Base-by-base conservation (phyloP, 2,888 invertebrate species). In the Phyllotreta striolata region DNA sequence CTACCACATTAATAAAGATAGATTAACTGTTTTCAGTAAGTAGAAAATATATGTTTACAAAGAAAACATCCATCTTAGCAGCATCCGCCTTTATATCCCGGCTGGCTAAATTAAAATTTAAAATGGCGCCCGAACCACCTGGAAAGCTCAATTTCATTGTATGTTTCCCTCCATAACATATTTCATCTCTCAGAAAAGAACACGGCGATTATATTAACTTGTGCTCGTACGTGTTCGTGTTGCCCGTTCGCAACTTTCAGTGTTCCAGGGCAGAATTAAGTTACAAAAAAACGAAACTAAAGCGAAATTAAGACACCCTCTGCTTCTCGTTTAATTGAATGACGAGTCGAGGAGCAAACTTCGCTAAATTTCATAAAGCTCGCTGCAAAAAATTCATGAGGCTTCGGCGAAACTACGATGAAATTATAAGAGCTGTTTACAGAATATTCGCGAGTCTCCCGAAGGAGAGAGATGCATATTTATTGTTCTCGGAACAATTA, bases 151-250 rank as follows among this genome's bases (percentile, higher is more conserved):
- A 49, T 49, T 49, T 35, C 34, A n/a, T 49, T 49, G 5, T n/a
- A 35, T 49, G 49, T 49, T 49, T n/a, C 49, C 34, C 35, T 49
- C 49, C 49, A 49, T 49, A 12, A 49, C 49, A 49, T 14, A 49
- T 49, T 49, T 49, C 24, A 24, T 24, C 24, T 24, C 24, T 24
- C 24, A 3, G 24, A 24, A 24, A 24, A 24, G 24, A 24, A 24
- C n/a, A 24, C 24, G 24, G 24, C 24, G 4, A 24, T 24, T 24
- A 3, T 24, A 24, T 24, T 24, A 24, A 24, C 24, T 24, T 24
- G 4, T 4, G 24, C 24, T 24, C 24, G 24, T 24, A 24, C 24
- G 24, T 24, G 24, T 24, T 24, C 24, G 24, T 24, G 24, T 24
- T 24, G 24, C 4, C 24, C 4, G 24, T 24, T 24, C 24, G 24